These are phyloP conservation scores for Chydorus sphaericus DNA, from an alignment of 2,888 invertebrate genomes.

Conservation along the genomic window DNA sequence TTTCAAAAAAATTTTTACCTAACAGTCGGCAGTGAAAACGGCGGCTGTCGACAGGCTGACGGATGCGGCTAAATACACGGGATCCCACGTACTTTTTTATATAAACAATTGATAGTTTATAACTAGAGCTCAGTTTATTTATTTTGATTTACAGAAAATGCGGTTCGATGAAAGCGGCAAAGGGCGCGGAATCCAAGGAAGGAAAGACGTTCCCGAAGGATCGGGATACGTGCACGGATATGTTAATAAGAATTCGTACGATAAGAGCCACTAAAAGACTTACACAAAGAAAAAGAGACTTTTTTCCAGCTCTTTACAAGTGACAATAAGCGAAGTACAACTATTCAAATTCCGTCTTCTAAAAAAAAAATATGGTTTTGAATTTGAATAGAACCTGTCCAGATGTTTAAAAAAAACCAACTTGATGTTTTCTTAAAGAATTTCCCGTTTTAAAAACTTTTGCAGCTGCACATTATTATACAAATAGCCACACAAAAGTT, in stretches of 20 bases:
- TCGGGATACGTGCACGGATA: constrained; percentile 74
- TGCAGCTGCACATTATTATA: too few relatives aligned
- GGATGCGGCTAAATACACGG: constrained; percentile 74
- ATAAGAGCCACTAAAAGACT: constrained; percentile 8
- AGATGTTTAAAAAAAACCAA: too few relatives aligned
- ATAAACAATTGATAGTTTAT: neutral
- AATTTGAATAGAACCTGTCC: too few relatives aligned
- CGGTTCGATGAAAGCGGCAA: constrained; percentile 71
- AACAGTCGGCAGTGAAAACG: constrained; percentile 22
- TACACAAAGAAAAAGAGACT: neutral
- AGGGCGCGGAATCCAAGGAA: constrained; percentile 69
- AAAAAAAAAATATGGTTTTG: too few relatives aligned
- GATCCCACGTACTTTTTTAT: constrained; percentile 42
- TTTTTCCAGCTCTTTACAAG: too few relatives aligned
- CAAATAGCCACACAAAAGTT: too few relatives aligned
- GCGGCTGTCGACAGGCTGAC: constrained; percentile 58
- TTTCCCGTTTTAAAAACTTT: too few relatives aligned
- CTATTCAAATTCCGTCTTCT: too few relatives aligned
- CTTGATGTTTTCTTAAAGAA: too few relatives aligned
- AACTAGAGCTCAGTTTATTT: too few relatives aligned
- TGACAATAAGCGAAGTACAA: too few relatives aligned
- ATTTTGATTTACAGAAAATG: constrained; percentile 49
- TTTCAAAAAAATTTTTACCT: neutral
- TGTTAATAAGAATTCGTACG: constrained; percentile 55
- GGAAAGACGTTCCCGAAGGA: constrained; percentile 55